Evolutionary conservation across 2,797 vertebrate species (phyloP), one percentile per base, ranked within the genome.

Genomic region (Lophius americanus): DNA sequence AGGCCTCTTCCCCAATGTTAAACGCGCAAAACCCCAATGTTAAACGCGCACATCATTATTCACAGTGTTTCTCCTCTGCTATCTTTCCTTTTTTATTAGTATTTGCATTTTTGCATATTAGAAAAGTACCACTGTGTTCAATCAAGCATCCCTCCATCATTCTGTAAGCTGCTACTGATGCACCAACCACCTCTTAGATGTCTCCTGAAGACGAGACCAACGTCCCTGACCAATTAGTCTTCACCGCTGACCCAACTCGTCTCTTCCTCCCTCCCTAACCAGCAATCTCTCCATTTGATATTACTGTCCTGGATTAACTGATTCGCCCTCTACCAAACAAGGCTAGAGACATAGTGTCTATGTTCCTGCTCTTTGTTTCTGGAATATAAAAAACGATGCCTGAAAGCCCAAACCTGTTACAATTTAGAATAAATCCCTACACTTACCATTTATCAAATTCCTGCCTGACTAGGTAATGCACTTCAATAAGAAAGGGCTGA

Each of bases 171-270:
- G 59, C 55, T 50, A 55, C 70, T 69, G 84, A 49, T 9, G 51
- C 67, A 70, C 64, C 64, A 49, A 67, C 68, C 64, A 76, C 47
- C 55, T 71, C 70, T 66, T 48, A 89, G 88, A 90, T 88, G 75
- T 76, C 73, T 87, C 90, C 84, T 88, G 85, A 88, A 90, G 87
- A 89, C 76, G 79, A 85, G 78, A 79, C 68, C 79, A 66, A 68
- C 68, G 74, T 69, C 64, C 74, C 49, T 73, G 87, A 88, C 85
- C 84, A 72, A 73, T 83, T 80, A 67, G 55, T 76, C 68, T 69
- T 83, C 62, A 54, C 78, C 87, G 59, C 65, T 79, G 75, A 81
- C 72, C 79, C 73, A 64, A 76, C 78, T 50, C 70, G 61, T 75
- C 62, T 70, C 73, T 84, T 80, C 81, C 76, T 67, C 77, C 64